Base-by-base conservation (phyloP, 2,797 vertebrate species). In the Naso thynnoides region DNA sequence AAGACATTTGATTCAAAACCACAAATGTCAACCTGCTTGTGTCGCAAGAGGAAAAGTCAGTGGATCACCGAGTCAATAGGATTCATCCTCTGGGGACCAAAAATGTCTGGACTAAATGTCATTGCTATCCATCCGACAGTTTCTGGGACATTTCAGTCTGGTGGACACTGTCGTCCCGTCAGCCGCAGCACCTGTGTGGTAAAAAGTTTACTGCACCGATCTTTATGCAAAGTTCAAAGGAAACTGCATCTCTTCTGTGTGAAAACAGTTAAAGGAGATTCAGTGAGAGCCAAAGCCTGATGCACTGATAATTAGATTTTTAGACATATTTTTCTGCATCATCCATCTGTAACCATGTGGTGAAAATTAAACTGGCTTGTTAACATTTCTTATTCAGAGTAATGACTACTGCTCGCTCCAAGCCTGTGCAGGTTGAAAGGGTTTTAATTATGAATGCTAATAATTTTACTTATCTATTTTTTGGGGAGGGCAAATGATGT, bases 361-460 rank as follows among this genome's bases (percentile, higher is more conserved):
- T 5, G 64, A 39, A 73, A 76, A 74, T 74, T 2, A 73, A 77
- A 73, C 24, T 10, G 45, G 14, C 33, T 70, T 65, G 45, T 78
- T 69, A 73, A 55, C 55, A 52, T 57, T 73, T 71, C 48, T 53
- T 48, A 64, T 61, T 71, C 29, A 56, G 56, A 60, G 2, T 47
- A 56, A 71, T n/a, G 57, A 73, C 26, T 31, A 1, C 24, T 45
- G 60, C 38, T 54, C 23, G 14, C 47, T 15, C 47, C 5, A 2
- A 36, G 58, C 52, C 26, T 36, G 15, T 59, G 15, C 42, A 55
- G 64, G 39, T 53, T 67, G 60, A 49, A 31, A 45, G 6, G 38
- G 42, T 55, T 68, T 72, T 36, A 58, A 67, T 76, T 48, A 61
- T 47, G 36, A 58, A 70, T 44, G 11, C 21, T 27, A 11, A 48